A percentile compares a stretch with the other conserved stretches of the same genome.
These are phyloP conservation scores for Meghimatium bilineatum DNA, from an alignment of 2,888 invertebrate genomes.

Conservation along the genomic window DNA sequence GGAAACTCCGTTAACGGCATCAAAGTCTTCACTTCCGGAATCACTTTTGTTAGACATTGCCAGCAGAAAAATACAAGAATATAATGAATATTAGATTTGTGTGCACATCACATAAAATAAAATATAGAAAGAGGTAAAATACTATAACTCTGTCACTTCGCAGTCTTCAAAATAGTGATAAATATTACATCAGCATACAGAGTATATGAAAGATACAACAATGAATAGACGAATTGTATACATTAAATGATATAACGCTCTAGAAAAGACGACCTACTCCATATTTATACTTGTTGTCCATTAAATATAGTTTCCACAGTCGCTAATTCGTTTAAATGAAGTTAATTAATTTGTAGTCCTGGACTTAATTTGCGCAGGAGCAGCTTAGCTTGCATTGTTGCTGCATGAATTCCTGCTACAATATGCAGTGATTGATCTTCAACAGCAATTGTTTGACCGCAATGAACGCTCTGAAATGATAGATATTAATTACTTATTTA, in stretches of 20 bases:
- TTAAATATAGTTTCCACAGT: too few species aligned
- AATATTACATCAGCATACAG: too few species aligned
- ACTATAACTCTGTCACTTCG: too few species aligned
- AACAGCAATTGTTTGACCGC: not conserved
- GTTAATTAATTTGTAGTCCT: not conserved
- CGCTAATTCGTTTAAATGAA: not conserved
- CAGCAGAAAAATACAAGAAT: slow-evolving; percentile 18
- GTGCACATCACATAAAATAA: not conserved
- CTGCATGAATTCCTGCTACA: not conserved
- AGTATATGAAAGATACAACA: too few species aligned
- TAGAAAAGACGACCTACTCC: too few species aligned
- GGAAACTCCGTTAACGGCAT: slow-evolving; percentile 22
- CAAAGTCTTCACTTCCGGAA: slow-evolving; percentile 64
- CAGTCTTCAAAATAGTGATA: too few species aligned
- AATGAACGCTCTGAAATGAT: not conserved
- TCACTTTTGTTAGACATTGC: slow-evolving; percentile 71
- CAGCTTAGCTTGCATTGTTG: slow-evolving; percentile 1
- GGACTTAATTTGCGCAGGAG: not conserved
- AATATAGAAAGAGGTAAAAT: not conserved
- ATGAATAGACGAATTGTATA: too few species aligned
- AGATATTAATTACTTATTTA: not conserved
- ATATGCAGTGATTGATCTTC: not conserved
- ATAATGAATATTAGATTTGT: not conserved
- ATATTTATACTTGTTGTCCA: too few species aligned
- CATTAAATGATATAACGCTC: too few species aligned